A percentile compares a stretch with the other conserved stretches of the same genome.
Evolutionary conservation across 1,140 invertebrate genomes (phyloP).

Genomic region (Ectropis grisescens): DNA sequence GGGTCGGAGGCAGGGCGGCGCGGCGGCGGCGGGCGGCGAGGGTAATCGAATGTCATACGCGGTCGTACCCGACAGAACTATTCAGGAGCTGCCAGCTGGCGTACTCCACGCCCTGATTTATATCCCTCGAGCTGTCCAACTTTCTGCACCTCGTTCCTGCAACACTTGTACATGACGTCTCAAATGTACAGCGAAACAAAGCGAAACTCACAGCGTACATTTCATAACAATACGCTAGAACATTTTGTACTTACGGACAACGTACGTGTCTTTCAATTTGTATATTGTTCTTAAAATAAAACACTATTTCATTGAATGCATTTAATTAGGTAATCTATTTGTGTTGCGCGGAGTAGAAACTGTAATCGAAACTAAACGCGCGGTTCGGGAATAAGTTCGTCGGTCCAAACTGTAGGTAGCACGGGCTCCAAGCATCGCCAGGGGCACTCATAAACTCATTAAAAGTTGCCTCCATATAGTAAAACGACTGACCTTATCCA

Average conservation of each 20-base stretch:
- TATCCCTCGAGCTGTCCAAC: constrained; percentile 39
- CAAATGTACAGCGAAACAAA: constrained; percentile 29
- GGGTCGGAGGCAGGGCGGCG: too few species aligned
- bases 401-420: too few species aligned
- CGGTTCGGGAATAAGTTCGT: too few species aligned
- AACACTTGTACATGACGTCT: constrained; percentile 49
- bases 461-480: constrained; percentile 43
- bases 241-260: too few species aligned
- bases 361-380: too few species aligned
- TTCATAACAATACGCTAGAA: too few species aligned
- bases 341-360: too few species aligned
- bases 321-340: too few species aligned
- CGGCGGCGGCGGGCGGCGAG: constrained; percentile 4
- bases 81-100: constrained; percentile 35
- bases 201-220: constrained; percentile 10
- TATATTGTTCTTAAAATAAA: too few species aligned
- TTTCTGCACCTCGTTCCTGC: constrained; percentile 48
- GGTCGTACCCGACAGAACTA: constrained; percentile 44
- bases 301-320: too few species aligned
- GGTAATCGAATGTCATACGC: constrained; percentile 54
- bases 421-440: constrained; percentile 4
- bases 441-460: constrained; percentile 47
- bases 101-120: constrained; percentile 42
- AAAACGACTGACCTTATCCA: constrained; percentile 38
- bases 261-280: too few species aligned